A percentile compares a stretch with the other conserved stretches of the same genome.
Conservation (phyloP, 2,113 vertebrate species). For the Sturnira hondurensis region DNA sequence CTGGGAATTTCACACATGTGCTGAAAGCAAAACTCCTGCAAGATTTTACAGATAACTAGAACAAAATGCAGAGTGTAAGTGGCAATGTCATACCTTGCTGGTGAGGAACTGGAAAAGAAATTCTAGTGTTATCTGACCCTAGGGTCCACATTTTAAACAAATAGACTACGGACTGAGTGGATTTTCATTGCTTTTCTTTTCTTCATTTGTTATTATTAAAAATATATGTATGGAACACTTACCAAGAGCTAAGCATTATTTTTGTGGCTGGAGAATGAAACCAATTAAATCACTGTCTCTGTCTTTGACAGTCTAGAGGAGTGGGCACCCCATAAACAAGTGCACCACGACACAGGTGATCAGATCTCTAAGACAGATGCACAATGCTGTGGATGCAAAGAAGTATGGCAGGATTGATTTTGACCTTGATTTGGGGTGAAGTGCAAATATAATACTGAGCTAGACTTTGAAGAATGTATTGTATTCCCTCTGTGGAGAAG, state of each 20-base stretch:
- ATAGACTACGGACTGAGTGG: background rate
- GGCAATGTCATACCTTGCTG: background rate
- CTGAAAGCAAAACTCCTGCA: background rate
- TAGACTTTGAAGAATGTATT: background rate
- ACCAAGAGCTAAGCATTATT: background rate
- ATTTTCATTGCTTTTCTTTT: background rate
- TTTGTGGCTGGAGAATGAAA: background rate
- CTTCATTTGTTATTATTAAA: background rate
- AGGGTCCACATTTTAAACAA: background rate
- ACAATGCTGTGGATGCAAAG: background rate
- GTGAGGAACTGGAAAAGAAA: background rate
- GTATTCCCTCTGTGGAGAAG: background rate
- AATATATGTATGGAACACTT: background rate
- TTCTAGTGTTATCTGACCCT: background rate
- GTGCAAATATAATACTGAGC: background rate
- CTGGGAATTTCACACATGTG: background rate
- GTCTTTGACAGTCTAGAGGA: background rate
- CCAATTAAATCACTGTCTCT: background rate
- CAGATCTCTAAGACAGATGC: background rate
- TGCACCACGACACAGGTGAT: background rate
- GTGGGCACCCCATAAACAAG: background rate
- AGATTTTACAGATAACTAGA: background rate
- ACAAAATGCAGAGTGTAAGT: background rate
- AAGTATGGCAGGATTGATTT: background rate
- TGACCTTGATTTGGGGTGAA: background rate